These are phyloP conservation scores for Meiosimyza platycephala DNA, from an alignment of 2,888 invertebrate species.

Conservation along the genomic window DNA sequence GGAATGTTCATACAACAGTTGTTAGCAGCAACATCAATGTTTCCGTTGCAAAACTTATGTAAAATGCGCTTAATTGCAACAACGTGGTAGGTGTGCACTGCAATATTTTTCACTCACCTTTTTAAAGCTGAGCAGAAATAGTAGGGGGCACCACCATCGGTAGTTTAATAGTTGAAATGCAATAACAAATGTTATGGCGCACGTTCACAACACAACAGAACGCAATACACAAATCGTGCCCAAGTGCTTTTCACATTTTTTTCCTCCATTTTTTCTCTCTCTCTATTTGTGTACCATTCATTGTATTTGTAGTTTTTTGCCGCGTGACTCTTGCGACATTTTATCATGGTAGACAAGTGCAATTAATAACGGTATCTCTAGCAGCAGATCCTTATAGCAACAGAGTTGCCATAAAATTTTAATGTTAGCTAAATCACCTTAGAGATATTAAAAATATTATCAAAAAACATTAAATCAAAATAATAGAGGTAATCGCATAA, in stretches of 20 bases:
- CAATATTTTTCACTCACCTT: conserved; percentile 11
- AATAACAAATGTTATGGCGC: not conserved
- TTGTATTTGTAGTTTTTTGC: conserved; percentile 13
- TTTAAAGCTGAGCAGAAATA: not conserved
- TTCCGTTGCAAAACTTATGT: too few species aligned
- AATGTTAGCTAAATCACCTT: too few species aligned
- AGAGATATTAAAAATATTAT: too few species aligned
- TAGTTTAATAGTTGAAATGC: not conserved
- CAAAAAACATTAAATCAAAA: too few species aligned
- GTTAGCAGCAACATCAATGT: not conserved
- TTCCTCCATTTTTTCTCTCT: too few species aligned
- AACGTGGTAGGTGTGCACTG: conserved; percentile 29
- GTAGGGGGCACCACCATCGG: not conserved
- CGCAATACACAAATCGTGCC: too few species aligned
- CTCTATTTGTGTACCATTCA: not conserved
- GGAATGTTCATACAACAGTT: too few species aligned
- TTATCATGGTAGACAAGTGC: conserved; percentile 41
- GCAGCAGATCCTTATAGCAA: too few species aligned
- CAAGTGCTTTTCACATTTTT: too few species aligned
- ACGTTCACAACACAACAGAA: too few species aligned
- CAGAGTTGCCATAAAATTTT: too few species aligned
- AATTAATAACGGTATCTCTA: conserved; percentile 40
- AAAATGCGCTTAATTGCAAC: conserved; percentile 32
- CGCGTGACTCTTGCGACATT: conserved; percentile 39
- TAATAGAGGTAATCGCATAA: too few species aligned